These are phyloP conservation scores for Prostheceraeus crozeri DNA, from an alignment of 2,888 invertebrate genomes.

Conservation along the genomic window DNA sequence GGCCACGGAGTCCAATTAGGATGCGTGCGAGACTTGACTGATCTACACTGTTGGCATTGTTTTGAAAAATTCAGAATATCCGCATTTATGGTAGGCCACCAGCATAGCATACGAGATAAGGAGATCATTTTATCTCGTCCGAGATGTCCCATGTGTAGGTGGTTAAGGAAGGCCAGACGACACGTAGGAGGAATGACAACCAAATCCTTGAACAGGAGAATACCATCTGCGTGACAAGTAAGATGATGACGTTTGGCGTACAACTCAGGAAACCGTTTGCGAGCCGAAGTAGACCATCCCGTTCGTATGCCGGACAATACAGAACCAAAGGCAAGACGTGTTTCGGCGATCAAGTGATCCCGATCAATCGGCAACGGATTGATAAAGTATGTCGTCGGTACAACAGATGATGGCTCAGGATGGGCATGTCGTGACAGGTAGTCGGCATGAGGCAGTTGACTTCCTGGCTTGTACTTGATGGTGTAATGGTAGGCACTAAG, in stretches of 20 bases:
- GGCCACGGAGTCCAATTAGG: constrained; percentile 15
- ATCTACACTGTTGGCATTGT: not conserved
- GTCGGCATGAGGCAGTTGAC: constrained; percentile 3
- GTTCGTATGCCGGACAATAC: not conserved
- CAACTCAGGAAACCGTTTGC: constrained; percentile 17
- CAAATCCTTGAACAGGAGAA: too few species aligned
- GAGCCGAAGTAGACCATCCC: constrained; percentile 24
- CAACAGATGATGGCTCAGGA: not conserved
- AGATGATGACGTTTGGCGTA: too few species aligned
- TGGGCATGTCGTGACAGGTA: constrained; percentile 25
- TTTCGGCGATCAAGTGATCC: not conserved
- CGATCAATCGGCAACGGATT: constrained; percentile 5
- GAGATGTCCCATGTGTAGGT: constrained; percentile 17
- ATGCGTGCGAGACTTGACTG: constrained; percentile 1
- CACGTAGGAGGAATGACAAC: too few species aligned
- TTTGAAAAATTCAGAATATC: not conserved
- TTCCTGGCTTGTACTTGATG: constrained; percentile 7
- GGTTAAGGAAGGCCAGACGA: not conserved
- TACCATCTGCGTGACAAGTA: too few species aligned
- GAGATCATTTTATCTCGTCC: constrained; percentile 10
- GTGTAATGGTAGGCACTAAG: constrained; percentile 24
- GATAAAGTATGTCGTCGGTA: constrained; percentile 3
- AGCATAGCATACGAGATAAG: not conserved
- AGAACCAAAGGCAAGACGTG: constrained; percentile 14
- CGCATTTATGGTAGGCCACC: constrained; percentile 10